Percentiles rank a stretch among this genome's conserved stretches.
These are phyloP conservation scores for Amiota minor DNA, from an alignment of 2,888 invertebrate species.

Conservation along the genomic window DNA sequence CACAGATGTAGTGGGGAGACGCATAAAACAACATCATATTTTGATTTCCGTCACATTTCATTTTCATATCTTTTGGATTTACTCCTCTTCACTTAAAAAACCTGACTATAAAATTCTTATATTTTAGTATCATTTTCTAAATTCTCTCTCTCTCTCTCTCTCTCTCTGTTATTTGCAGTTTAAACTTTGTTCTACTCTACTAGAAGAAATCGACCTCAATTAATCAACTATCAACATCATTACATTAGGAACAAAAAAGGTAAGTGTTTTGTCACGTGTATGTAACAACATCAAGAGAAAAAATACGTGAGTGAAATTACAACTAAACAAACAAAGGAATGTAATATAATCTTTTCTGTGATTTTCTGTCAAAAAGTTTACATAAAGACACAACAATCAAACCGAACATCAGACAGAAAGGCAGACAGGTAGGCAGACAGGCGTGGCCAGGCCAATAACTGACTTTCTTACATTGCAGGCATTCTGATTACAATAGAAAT, in stretches of 20 bases:
- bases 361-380: background rate
- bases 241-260: conserved; percentile 4
- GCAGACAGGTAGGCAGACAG: background rate
- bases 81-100: too few species aligned
- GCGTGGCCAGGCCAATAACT: background rate
- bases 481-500: too few species aligned
- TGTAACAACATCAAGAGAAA: background rate
- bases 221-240: conserved; percentile 7
- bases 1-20: too few species aligned
- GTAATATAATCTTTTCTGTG: too few species aligned
- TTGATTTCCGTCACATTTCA: too few species aligned
- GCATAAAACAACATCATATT: too few species aligned
- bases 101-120: too few species aligned
- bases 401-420: too few species aligned
- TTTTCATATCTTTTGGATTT: too few species aligned
- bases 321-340: background rate
- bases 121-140: too few species aligned
- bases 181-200: background rate
- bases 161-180: conserved; percentile 1
- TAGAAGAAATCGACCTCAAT: conserved; percentile 6
- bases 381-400: background rate
- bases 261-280: conserved; percentile 14
- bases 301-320: background rate
- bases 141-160: background rate
- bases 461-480: too few species aligned